Evolutionary conservation across 2,797 vertebrate species (phyloP).

Genomic region (Potorous gilbertii): DNA sequence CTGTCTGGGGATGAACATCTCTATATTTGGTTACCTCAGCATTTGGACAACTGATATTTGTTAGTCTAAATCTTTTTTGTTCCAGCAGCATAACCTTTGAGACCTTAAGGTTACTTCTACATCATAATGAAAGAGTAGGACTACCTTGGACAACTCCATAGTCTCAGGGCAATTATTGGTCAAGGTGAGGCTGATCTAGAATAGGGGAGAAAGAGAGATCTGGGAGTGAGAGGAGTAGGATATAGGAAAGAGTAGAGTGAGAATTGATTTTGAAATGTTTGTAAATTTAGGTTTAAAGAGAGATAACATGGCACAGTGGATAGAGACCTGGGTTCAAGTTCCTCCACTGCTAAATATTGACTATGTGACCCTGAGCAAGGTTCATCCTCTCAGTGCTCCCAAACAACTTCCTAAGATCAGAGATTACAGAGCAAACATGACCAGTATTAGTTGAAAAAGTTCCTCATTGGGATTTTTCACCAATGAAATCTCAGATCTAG

Average conservation of each 20-base stretch:
- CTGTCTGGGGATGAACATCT: background rate
- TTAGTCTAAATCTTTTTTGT: background rate
- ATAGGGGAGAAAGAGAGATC: background rate
- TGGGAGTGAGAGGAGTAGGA: background rate
- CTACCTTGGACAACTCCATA: background rate
- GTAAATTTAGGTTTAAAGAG: background rate
- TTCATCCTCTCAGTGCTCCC: background rate
- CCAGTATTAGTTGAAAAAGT: background rate
- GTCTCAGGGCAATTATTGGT: background rate
- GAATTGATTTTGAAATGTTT: background rate
- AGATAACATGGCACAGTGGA: background rate
- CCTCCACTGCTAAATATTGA: background rate
- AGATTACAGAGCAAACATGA: background rate
- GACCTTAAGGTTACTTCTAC: background rate
- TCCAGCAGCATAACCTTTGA: background rate
- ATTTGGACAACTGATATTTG: background rate
- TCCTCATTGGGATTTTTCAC: background rate
- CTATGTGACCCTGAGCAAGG: background rate
- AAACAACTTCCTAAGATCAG: background rate
- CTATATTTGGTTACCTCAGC: background rate
- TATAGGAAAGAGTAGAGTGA: background rate
- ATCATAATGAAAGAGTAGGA: background rate
- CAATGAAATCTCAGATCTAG: background rate
- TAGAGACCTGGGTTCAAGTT: background rate
- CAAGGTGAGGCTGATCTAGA: background rate